phyloP scores from a whole-genome alignment of 2,888 invertebrate genomes.

The Ochropleura leucogaster region DNA sequence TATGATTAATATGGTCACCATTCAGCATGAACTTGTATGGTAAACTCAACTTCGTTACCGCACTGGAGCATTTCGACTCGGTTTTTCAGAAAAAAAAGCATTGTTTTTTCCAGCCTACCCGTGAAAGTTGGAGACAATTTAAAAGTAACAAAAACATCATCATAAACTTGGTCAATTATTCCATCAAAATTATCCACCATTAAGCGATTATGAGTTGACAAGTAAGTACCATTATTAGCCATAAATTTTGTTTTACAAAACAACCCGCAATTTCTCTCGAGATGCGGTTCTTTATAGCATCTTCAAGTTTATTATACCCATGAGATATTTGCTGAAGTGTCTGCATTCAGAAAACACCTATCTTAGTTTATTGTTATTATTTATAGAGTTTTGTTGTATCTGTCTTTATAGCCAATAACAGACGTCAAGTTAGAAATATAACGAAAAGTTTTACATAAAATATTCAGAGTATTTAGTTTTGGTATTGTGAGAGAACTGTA shows the following conservation, averaged over 20 bases:
- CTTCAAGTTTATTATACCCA: conserved; percentile 63
- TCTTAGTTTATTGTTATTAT: conserved; percentile 63
- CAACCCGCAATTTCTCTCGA: conserved; percentile 57
- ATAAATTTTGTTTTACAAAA: conserved; percentile 59
- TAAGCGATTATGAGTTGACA: conserved; percentile 32
- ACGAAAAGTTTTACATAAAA: conserved; percentile 39
- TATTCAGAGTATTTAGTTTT: conserved; percentile 40
- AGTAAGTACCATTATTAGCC: conserved; percentile 51
- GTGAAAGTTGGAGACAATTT: conserved; percentile 2
- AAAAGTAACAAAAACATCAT: neutral
- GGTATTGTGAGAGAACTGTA: conserved; percentile 15
- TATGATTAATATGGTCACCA: too few relatives aligned
- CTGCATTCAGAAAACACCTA: conserved; percentile 58
- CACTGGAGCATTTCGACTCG: neutral
- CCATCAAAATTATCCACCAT: conserved; percentile 22
- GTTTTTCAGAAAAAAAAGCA: neutral
- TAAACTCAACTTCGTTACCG: neutral
- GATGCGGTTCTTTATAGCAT: conserved; percentile 59
- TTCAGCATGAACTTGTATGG: too few relatives aligned
- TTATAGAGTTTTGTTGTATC: conserved; percentile 49
- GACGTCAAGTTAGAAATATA: conserved; percentile 33
- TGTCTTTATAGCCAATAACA: conserved; percentile 51
- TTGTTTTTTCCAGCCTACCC: neutral
- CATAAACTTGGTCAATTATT: conserved; percentile 28
- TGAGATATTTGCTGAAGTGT: conserved; percentile 57